Evolutionary conservation across 1,140 invertebrate species (phyloP), one percentile per base, ranked within the genome.

Genomic region (Schlechtendalia chinensis): DNA sequence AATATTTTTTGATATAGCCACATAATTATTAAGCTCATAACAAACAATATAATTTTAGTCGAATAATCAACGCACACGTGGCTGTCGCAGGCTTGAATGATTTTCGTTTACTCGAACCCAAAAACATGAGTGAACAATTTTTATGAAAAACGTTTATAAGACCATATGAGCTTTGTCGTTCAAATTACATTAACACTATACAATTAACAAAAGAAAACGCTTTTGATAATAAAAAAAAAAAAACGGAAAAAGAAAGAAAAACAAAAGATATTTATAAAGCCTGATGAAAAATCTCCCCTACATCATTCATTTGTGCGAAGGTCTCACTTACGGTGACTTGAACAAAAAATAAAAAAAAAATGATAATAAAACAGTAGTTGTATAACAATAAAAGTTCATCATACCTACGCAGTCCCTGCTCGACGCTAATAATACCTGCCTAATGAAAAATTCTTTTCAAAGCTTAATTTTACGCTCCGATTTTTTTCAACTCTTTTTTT

Each of bases 361-460:
- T 63, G 39, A 63, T 47, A 63, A 59, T 45, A 77, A 59, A 79
- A 61, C 54, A 63, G 56, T 47, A 63, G 29, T 77, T 22, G 27
- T 63, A 61, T 63, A 79, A 79, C 75, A 79, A 79, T 79, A 63
- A 79, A 79, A 79, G 75, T 79, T 79, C 75, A 50, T 61, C 58
- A 45, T 59, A 54, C 17, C 29, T 45, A 45, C 54, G 19, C 72
- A 56, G 14, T 1, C 29, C 54, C 53, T 54, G 45, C 53, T 58
- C 29, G 53, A 58, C 19, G 32, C 19, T 79, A 79, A 63, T 79
- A 79, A 58, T 63, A 63, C 75, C 75, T 79, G 58, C 0, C 58
- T 79, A 61, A 79, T 79, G 75, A 79, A 61, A 79, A 79, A 79
- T 61, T 63, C 54, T 75, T 75, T 75, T 59, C 72, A 75, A 22